Evolutionary conservation across 2,113 vertebrate species (phyloP), one percentile per base, ranked within the genome.

Genomic region (Macrotus californicus): DNA sequence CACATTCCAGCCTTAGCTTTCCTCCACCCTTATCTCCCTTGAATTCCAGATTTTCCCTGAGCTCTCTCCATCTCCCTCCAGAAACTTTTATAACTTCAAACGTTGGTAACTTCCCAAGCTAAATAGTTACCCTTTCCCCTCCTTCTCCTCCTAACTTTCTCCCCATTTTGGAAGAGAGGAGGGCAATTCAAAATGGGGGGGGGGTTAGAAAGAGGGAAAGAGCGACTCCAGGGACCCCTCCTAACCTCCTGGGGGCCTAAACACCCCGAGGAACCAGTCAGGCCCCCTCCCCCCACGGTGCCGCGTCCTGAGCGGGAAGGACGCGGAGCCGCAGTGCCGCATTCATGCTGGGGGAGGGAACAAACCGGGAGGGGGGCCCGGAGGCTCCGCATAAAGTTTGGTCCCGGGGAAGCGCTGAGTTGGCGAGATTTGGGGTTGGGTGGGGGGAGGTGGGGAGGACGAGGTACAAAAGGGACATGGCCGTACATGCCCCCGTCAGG

Each of bases 311-410:
- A 93, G 85, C 70, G 7, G 67, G 87, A 94, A 97, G 96, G 96
- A 96, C 96, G 75, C 24, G 50, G 96, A 98, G 75, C 93, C 91
- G 96, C 97, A 97, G 82, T 97, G 95, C 96, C 97, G 83, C 93
- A 95, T 96, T 94, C 66, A 50, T 70, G 75, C 76, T 21, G 67
- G 81, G 81, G 95, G 88, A 70, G 94, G 94, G 43, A 54, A 50
- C 2, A 1, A 1, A 76, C 80, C 46, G 87, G 81, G 92, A 84
- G 81, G 86, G 69, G 91, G 56, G 16, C 92, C 87, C 22, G 29
- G 80, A 95, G 89, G 70, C 90, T 69, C 88, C 9, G 91, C 95
- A 81, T 54, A 95, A 96, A 96, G 95, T 96, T 97, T 95, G 93
- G 92, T 90, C 83, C 64, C 83, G 15, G 21, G 70, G 89, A 96